These are phyloP conservation scores for Therioaphis trifolii DNA, from an alignment of 2,888 invertebrate genomes.

Conservation along the genomic window DNA sequence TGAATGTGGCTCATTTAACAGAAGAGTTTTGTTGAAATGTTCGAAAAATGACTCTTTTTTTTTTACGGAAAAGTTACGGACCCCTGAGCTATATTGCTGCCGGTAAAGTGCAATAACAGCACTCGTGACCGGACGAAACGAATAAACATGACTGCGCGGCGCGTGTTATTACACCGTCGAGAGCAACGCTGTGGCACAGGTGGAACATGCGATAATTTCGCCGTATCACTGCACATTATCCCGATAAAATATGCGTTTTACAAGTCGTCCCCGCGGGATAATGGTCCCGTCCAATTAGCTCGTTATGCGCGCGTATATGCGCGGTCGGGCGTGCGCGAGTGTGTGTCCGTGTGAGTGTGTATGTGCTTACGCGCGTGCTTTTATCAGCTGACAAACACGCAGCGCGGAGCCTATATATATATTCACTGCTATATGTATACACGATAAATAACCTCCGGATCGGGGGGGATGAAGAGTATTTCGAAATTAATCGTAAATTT, in stretches of 20 bases:
- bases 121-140: not conserved
- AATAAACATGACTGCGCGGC: not conserved
- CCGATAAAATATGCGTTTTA: constrained; percentile 51
- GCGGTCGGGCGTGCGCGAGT: not conserved
- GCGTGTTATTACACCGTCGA: no score
- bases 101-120: no score
- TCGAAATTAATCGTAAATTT: constrained; percentile 13
- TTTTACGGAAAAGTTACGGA: no score
- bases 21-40: no score
- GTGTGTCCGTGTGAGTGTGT: not conserved
- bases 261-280: constrained; percentile 45
- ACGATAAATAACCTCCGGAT: constrained; percentile 5
- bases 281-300: constrained; percentile 49
- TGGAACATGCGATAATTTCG: constrained; percentile 34
- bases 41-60: no score
- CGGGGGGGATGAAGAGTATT: not conserved
- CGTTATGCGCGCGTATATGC: not conserved
- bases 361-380: not conserved
- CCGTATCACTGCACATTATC: constrained; percentile 38
- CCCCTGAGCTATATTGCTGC: no score
- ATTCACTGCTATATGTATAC: no score
- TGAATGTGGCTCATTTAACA: no score
- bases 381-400: constrained; percentile 41
- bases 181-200: constrained; percentile 37
- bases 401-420: not conserved